Evolutionary conservation across 1,140 invertebrate species (phyloP), one percentile per base, ranked within the genome.

Genomic region (Leptestheria dahalacensis): DNA sequence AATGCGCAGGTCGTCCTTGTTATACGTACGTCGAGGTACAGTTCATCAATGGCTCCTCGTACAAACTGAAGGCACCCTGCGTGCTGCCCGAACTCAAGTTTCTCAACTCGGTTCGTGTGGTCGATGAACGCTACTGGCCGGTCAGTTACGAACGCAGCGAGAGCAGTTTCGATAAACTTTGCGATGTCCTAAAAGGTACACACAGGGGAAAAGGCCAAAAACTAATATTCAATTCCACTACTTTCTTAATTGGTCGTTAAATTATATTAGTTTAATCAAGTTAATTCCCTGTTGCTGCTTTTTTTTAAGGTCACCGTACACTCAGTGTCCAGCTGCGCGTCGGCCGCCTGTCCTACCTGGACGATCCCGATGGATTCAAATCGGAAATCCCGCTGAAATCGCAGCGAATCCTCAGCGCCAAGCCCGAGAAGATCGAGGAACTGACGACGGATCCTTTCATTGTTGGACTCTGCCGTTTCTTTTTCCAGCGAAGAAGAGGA

Each of bases 261-360:
- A n/a, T n/a, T n/a, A n/a, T n/a, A n/a, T n/a, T n/a, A n/a, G n/a
- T n/a, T n/a, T n/a, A n/a, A n/a, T n/a, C n/a, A n/a, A n/a, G n/a
- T n/a, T n/a, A n/a, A n/a, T n/a, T n/a, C n/a, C n/a, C n/a, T n/a
- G n/a, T n/a, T n/a, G n/a, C n/a, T n/a, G n/a, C n/a, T n/a, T n/a
- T n/a, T n/a, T n/a, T n/a, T n/a, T n/a, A n/a, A 29, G 21, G 47
- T 10, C 41, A 23, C 21, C 29, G 26, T 25, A 23, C 79, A 26
- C 73, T 96, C 12, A 82, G 85, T 67, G 84, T 95, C 0, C 94
- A 95, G 70, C 88, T 91, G 68, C 81, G 84, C 67, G 88, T 88
- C 15, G 91, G 91, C 2, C 89, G 88, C 71, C 75, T 94, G 1
- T 88, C 89, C 0, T 91, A 94, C 70, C 67, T 81, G 2, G 86